Evolutionary conservation across 2,797 vertebrate genomes (phyloP).

Genomic region (Danionella dracula): DNA sequence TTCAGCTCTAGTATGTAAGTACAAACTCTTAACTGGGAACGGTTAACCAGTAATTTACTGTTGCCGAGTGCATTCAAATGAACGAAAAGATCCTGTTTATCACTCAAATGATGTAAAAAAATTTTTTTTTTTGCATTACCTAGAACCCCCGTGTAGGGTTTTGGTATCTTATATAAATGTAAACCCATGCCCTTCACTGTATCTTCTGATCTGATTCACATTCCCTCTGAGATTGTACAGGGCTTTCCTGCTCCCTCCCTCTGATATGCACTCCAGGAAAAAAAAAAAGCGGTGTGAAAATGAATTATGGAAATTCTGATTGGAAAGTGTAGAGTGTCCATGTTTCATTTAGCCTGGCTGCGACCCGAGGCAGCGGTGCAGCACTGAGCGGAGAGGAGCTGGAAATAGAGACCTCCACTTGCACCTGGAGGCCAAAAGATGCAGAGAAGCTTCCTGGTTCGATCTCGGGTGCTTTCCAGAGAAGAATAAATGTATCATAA

Average conservation of each 20-base stretch:
- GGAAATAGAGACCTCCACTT: constrained; percentile 68
- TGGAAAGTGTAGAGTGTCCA: constrained; percentile 72
- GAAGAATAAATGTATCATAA: too few relatives aligned
- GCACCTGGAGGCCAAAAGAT: constrained; percentile 60
- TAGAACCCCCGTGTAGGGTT: too few relatives aligned
- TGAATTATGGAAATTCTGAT: constrained; percentile 85
- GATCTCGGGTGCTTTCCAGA: too few relatives aligned
- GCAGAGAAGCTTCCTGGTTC: constrained; percentile 38
- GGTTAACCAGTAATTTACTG: too few relatives aligned
- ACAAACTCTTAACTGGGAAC: too few relatives aligned
- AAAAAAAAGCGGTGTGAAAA: constrained; percentile 64
- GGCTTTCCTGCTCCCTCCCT: constrained; percentile 66
- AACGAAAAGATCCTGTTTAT: too few relatives aligned
- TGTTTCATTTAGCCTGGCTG: constrained; percentile 72
- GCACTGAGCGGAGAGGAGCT: constrained; percentile 64
- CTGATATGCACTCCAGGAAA: constrained; percentile 73
- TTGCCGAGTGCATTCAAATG: too few relatives aligned
- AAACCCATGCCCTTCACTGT: constrained; percentile 10
- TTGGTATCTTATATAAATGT: too few relatives aligned
- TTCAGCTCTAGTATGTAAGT: too few relatives aligned
- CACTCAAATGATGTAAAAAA: too few relatives aligned
- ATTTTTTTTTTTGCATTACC: neutral
- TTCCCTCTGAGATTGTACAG: constrained; percentile 62
- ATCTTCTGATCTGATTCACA: constrained; percentile 54
- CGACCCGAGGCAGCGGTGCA: constrained; percentile 68